phyloP scores from a whole-genome alignment of 1,140 invertebrate species.

The Caenorhabditis brenneri region DNA sequence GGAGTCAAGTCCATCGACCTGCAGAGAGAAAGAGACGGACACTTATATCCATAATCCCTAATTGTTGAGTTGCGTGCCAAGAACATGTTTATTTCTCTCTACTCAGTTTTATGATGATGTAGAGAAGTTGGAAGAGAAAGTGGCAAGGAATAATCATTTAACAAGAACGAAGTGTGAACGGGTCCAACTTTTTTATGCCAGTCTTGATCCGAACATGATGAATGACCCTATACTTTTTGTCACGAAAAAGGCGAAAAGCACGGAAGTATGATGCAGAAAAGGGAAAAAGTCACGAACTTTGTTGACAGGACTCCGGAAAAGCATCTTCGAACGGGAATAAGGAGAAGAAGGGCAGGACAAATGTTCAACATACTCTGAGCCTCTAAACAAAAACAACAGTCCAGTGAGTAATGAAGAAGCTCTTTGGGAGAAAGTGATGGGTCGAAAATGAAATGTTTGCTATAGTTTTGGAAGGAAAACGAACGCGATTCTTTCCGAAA shows the following conservation, averaged over 20 bases:
- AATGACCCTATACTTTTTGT: not conserved
- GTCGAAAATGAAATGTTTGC: too few relatives aligned
- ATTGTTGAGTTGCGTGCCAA: conserved; percentile 25
- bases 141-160: not conserved
- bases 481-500: too few relatives aligned
- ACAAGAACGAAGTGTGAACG: not conserved
- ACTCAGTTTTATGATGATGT: not conserved
- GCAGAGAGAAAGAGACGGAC: conserved; percentile 6
- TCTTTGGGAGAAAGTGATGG: too few relatives aligned
- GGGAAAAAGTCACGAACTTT: not conserved
- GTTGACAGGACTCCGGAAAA: not conserved
- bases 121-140: not conserved
- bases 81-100: conserved; percentile 6
- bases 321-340: too few relatives aligned
- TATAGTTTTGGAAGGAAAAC: too few relatives aligned
- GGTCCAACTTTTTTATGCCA: not conserved
- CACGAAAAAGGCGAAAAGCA: not conserved
- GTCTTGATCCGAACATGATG: not conserved
- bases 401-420: too few relatives aligned
- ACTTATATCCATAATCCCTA: conserved; percentile 31
- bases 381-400: too few relatives aligned
- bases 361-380: too few relatives aligned
- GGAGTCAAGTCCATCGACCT: conserved; percentile 7
- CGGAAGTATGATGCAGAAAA: not conserved
- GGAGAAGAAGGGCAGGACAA: too few relatives aligned